Conservation (phyloP, 2,797 vertebrate species). For the Hypotaenidia philippensis region DNA sequence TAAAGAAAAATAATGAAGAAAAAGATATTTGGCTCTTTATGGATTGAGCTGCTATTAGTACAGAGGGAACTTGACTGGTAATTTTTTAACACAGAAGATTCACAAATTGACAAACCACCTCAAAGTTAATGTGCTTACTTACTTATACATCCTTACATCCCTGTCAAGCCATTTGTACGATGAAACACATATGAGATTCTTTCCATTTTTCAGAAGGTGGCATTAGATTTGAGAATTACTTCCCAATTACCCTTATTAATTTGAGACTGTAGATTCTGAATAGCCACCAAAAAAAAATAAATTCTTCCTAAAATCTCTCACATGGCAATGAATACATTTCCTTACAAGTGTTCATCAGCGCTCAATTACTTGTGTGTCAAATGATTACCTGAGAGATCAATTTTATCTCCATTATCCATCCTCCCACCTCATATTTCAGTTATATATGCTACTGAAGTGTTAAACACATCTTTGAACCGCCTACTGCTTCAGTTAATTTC, state of each 20-base stretch:
- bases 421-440: constrained; percentile 92
- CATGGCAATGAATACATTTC: background rate
- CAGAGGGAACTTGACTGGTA: background rate
- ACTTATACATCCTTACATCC: background rate
- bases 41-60: background rate
- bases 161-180: background rate
- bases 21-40: background rate
- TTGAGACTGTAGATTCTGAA: constrained; percentile 42
- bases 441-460: constrained; percentile 88
- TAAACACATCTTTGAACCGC: constrained; percentile 91
- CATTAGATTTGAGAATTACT: background rate
- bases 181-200: background rate
- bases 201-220: background rate
- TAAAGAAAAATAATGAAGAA: constrained; percentile 32
- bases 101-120: background rate
- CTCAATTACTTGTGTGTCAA: constrained; percentile 94
- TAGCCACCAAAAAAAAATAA: constrained; percentile 14
- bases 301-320: constrained; percentile 7
- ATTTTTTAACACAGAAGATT: background rate
- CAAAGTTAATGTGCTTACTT: background rate
- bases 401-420: constrained; percentile 92
- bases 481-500: constrained; percentile 90
- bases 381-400: constrained; percentile 93
- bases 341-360: constrained; percentile 49
- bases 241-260: constrained; percentile 47